Conservation (phyloP, 2,888 invertebrate species). For the Trichogramma evanescens region DNA sequence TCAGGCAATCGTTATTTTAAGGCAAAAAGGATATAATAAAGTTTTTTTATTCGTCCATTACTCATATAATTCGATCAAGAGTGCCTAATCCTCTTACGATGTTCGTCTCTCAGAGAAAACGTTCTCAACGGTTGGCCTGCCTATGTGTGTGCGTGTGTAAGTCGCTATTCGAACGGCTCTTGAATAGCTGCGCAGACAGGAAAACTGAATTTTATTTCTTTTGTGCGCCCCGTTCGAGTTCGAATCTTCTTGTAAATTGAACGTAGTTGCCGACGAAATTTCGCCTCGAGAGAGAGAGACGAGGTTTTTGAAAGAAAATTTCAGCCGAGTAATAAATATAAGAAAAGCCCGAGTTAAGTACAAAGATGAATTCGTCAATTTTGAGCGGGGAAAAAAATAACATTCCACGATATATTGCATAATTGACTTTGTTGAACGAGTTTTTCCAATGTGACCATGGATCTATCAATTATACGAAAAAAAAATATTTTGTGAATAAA, state of each 20-base stretch:
- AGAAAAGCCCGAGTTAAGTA: neutral
- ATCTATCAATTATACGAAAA: no score
- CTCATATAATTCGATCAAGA: constrained; percentile 15
- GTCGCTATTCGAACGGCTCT: constrained; percentile 15
- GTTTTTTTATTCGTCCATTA: constrained; percentile 1
- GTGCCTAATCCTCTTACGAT: constrained; percentile 24
- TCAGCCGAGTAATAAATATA: neutral
- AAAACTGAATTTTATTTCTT: constrained; percentile 19
- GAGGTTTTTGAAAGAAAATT: constrained; percentile 1
- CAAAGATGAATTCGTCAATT: neutral
- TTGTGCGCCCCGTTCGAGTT: constrained; percentile 11
- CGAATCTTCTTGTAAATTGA: constrained; percentile 18
- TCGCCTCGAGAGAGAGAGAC: neutral
- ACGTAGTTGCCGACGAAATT: neutral
- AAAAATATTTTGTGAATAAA: no score
- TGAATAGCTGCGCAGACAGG: constrained; percentile 8
- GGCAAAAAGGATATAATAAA: no score
- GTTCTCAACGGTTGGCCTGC: constrained; percentile 19
- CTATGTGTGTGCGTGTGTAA: neutral
- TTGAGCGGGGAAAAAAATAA: neutral
- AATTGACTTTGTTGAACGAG: no score
- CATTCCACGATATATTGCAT: neutral
- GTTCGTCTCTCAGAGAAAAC: constrained; percentile 26
- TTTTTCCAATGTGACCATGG: no score
- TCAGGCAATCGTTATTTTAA: no score